A percentile compares a stretch with the other conserved stretches of the same genome.
Evolutionary conservation across 2,888 invertebrate species (phyloP).

Genomic region (Chaetogeoica ovagalla): DNA sequence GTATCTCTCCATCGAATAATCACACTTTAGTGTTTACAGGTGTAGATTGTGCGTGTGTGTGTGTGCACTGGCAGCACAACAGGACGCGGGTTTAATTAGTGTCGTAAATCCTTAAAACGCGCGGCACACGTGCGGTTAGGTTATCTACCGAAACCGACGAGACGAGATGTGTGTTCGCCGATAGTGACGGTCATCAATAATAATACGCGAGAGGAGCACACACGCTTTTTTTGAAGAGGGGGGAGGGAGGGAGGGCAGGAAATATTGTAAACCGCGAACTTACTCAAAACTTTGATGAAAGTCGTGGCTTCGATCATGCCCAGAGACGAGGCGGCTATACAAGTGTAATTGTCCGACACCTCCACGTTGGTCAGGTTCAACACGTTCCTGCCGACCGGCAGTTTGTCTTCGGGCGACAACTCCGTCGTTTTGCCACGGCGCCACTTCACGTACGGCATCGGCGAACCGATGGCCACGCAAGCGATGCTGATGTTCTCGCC

Average conservation of each 20-base stretch:
- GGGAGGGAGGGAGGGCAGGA: neutral
- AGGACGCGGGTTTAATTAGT: constrained; percentile 20
- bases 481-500: constrained; percentile 89
- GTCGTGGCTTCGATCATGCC: constrained; percentile 88
- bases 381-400: constrained; percentile 83
- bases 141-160: neutral
- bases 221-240: too few relatives aligned
- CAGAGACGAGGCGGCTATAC: constrained; percentile 90
- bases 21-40: neutral
- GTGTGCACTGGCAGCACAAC: neutral
- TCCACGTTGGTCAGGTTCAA: constrained; percentile 83
- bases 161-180: too few relatives aligned
- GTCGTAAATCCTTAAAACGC: constrained; percentile 16
- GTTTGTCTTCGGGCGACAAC: constrained; percentile 84
- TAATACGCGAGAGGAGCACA: too few relatives aligned
- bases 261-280: constrained; percentile 59
- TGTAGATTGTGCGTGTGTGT: constrained; percentile 8
- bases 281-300: constrained; percentile 94
- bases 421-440: constrained; percentile 80
- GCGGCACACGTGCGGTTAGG: neutral
- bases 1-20: constrained; percentile 31
- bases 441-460: constrained; percentile 97
- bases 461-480: constrained; percentile 96
- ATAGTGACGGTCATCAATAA: too few relatives aligned
- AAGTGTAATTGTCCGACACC: constrained; percentile 95